These are phyloP conservation scores for Drosophila antonietae DNA, from an alignment of 2,888 invertebrate genomes.

Conservation along the genomic window DNA sequence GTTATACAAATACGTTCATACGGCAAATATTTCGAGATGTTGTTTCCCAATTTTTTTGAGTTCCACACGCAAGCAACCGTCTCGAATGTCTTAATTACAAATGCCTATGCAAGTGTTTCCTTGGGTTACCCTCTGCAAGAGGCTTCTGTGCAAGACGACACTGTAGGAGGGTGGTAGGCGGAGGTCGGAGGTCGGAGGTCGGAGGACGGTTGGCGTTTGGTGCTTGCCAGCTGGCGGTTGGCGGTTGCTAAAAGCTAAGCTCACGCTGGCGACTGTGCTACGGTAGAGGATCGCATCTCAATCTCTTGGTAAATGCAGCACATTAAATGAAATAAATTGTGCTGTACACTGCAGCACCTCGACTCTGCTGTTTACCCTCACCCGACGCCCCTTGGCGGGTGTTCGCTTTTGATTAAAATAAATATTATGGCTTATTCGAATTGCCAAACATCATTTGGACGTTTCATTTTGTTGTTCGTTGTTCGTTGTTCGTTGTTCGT, in stretches of 20 bases:
- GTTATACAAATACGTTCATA: constrained; percentile 36
- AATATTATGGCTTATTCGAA: constrained; percentile 66
- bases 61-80: constrained; percentile 80
- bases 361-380: constrained; percentile 14
- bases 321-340: constrained; percentile 78
- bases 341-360: constrained; percentile 60
- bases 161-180: background rate
- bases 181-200: constrained; percentile 8
- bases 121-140: constrained; percentile 28
- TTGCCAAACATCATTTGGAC: constrained; percentile 62
- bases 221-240: background rate
- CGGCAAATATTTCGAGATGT: constrained; percentile 25
- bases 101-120: constrained; percentile 50
- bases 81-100: constrained; percentile 84
- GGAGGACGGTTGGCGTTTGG: background rate
- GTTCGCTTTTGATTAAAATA: constrained; percentile 74
- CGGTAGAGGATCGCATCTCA: constrained; percentile 72
- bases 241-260: constrained; percentile 23
- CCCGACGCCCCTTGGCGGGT: constrained; percentile 66
- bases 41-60: constrained; percentile 68
- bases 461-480: constrained; percentile 17
- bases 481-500: too few species aligned
- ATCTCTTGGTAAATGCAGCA: constrained; percentile 71
- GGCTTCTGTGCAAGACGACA: constrained; percentile 18
- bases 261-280: constrained; percentile 35